Percentiles rank a stretch among this genome's conserved stretches.
Conservation (phyloP, 2,888 invertebrate genomes). For the Tanypteryx hageni region DNA sequence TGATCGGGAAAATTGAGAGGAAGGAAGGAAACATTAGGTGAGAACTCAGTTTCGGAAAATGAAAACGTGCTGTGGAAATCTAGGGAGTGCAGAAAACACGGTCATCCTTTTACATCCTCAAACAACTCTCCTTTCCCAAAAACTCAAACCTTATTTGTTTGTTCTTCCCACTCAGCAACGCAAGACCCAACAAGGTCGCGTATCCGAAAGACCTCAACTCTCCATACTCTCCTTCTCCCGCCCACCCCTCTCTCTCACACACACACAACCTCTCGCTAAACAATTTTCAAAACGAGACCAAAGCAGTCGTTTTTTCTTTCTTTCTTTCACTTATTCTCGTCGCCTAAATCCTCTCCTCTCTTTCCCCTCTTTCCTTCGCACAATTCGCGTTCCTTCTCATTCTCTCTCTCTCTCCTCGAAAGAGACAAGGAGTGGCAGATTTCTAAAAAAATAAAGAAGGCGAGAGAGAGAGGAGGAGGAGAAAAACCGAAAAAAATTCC, state of each 20-base stretch:
- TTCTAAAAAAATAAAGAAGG: slow-evolving; percentile 11
- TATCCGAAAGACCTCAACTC: slow-evolving; percentile 30
- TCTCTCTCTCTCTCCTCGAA: no score
- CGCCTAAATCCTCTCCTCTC: background rate
- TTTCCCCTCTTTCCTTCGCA: background rate
- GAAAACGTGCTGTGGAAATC: background rate
- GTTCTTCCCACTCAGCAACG: slow-evolving; percentile 39
- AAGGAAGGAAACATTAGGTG: slow-evolving; percentile 21
- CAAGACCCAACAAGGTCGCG: slow-evolving; percentile 50
- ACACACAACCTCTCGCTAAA: background rate
- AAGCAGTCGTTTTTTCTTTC: background rate
- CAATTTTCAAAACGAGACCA: slow-evolving; percentile 2
- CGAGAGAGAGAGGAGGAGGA: background rate
- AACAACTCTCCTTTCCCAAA: background rate
- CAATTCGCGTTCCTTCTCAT: background rate
- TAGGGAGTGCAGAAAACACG: background rate
- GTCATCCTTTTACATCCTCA: slow-evolving; percentile 33
- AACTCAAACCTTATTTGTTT: background rate
- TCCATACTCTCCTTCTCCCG: background rate
- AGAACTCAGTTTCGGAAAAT: no score
- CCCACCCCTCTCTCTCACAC: no score
- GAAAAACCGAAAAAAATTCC: slow-evolving; percentile 8
- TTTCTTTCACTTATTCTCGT: background rate
- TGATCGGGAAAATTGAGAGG: background rate
- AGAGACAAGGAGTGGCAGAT: slow-evolving; percentile 60